Evolutionary conservation across 2,888 invertebrate genomes (phyloP).

Genomic region (Mactromeris polynyma): DNA sequence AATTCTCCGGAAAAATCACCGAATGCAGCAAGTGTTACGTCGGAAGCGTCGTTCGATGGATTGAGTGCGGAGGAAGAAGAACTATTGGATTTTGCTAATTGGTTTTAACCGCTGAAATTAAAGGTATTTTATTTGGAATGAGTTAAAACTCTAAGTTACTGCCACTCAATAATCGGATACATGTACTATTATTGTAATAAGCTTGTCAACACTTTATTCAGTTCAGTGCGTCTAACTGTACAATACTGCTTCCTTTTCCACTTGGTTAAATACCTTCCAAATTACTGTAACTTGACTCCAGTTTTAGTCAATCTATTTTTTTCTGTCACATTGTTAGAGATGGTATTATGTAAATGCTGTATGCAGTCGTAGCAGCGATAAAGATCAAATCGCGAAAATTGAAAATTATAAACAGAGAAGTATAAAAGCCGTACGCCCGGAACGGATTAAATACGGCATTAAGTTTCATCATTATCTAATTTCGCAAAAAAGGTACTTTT

Average conservation of each 20-base stretch:
- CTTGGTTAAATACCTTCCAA: not conserved
- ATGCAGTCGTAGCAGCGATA: not conserved
- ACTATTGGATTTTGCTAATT: constrained; percentile 81
- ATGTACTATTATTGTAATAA: not conserved
- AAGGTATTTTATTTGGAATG: constrained; percentile 1
- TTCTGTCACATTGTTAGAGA: not conserved
- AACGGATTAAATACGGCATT: constrained; percentile 14
- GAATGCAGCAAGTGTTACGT: constrained; percentile 66
- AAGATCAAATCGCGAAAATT: constrained; percentile 11
- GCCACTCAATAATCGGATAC: not conserved
- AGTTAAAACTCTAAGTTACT: not conserved
- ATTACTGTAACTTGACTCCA: constrained; percentile 9
- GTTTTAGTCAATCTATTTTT: constrained; percentile 10
- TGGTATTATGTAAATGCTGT: constrained; percentile 7
- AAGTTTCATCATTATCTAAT: constrained; percentile 8
- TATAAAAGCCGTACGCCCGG: not conserved
- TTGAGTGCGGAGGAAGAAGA: constrained; percentile 81
- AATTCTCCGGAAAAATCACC: constrained; percentile 64
- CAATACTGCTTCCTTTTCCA: not conserved
- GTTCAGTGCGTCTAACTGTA: constrained; percentile 11
- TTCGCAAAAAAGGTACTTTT: constrained; percentile 16
- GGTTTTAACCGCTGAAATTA: constrained; percentile 73
- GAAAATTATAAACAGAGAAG: constrained; percentile 8
- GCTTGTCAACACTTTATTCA: not conserved
- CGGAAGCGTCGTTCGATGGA: constrained; percentile 73